Evolutionary conservation across 53 echinoderm and acorn worm genomes (phyloP), one percentile per base, ranked within the genome.

Genomic region (Echinometra lucunter): DNA sequence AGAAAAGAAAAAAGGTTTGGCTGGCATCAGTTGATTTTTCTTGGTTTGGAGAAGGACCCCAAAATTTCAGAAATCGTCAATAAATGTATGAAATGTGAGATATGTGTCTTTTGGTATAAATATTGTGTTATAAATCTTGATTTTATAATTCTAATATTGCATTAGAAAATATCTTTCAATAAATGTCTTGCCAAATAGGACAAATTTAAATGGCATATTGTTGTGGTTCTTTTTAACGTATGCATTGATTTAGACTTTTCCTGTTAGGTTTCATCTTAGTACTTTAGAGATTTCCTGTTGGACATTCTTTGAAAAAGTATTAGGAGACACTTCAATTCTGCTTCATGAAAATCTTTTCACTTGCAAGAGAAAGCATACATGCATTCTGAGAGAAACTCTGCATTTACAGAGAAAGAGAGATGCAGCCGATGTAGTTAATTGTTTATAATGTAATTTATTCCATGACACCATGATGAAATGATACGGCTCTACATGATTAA

Each of bases 361-460:
- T 53, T 53, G 8, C 53, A 53, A 53, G 9, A 53, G 53, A 53
- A 53, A 53, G 8, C 0, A 1, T 4, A 53, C 53, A 53, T 13
- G 0, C 13, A 53, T 53, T n/a, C n/a, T n/a, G n/a, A n/a, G n/a
- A n/a, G n/a, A n/a, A n/a, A n/a, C n/a, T n/a, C n/a, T n/a, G 21
- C 6, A 58, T 58, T 18, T 63, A 63, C 17, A 63, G 63, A 63
- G 63, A 15, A 63, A 63, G 53, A 53, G 49, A 49, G 53, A 53
- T 2, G 53, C 9, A 53, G 53, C 8, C 60, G 23, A 23, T 60
- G 21, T 2, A 3, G 23, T 18, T 18, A 70, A 1, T 28, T 53
- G 53, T 75, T 75, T 40, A 75, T 37, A 37, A 75, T 75, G 38
- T 75, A 38, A 75, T 75, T 75, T 75, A 38, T 75, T 38, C 75